phyloP scores from a whole-genome alignment of 2,113 vertebrate genomes.

The Azemiops feae region DNA sequence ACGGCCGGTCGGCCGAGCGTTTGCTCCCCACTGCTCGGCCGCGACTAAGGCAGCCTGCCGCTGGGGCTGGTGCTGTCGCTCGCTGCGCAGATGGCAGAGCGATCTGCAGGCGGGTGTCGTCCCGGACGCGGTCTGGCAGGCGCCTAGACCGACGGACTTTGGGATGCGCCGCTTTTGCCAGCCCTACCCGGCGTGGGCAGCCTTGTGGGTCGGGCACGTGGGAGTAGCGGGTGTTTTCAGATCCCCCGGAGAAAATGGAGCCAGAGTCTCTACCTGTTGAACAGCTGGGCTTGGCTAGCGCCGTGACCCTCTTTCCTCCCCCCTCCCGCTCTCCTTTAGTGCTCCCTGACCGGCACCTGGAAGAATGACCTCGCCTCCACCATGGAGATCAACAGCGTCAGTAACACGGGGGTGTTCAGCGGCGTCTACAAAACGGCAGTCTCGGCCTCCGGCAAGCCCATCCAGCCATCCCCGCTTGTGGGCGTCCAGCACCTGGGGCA shows the following conservation, averaged over 20 bases:
- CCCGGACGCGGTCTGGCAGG: neutral
- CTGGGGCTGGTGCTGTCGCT: no score
- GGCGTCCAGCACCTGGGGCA: no score
- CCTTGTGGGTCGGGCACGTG: neutral
- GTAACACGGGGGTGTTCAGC: no score
- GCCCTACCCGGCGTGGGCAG: neutral
- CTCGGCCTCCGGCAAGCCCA: no score
- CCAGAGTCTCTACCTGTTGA: neutral
- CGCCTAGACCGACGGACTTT: neutral
- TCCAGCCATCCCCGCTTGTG: no score
- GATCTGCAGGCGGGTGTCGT: no score
- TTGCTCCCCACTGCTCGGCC: neutral
- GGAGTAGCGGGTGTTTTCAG: neutral
- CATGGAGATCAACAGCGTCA: no score
- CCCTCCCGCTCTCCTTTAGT: no score
- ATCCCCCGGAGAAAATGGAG: neutral
- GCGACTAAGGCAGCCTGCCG: neutral
- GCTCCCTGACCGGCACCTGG: no score
- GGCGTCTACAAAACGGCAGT: no score
- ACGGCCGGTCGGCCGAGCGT: no score
- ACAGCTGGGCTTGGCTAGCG: neutral
- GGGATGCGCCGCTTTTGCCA: neutral
- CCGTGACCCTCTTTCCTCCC: accelerated
- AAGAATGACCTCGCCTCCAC: no score
- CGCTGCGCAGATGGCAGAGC: neutral